These are phyloP conservation scores for Brachyalestes nurse DNA, from an alignment of 2,797 vertebrate species.

Conservation along the genomic window DNA sequence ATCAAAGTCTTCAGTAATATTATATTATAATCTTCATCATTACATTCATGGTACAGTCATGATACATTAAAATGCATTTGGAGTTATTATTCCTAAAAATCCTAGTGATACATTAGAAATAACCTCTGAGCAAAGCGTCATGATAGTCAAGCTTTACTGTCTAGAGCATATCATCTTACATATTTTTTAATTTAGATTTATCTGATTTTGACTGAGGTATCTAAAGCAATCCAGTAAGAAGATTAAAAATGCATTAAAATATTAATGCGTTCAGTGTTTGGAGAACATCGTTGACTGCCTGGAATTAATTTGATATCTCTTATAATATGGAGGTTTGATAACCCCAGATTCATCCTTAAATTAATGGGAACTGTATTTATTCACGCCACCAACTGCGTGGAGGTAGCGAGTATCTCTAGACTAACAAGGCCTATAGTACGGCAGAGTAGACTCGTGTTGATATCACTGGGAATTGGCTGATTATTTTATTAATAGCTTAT, in stretches of 20 bases:
- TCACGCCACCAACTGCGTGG: neutral
- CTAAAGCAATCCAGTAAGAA: neutral
- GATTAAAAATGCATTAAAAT: neutral
- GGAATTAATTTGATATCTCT: slow-evolving; percentile 22
- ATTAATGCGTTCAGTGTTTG: slow-evolving; percentile 7
- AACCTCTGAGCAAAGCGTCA: too few species aligned
- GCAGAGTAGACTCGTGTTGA: slow-evolving; percentile 44
- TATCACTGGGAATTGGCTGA: slow-evolving; percentile 39
- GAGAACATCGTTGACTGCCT: slow-evolving; percentile 12
- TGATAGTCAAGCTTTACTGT: too few species aligned
- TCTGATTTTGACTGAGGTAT: neutral
- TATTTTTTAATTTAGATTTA: neutral
- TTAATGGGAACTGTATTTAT: slow-evolving; percentile 26
- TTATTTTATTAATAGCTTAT: slow-evolving; percentile 56
- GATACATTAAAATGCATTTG: too few species aligned
- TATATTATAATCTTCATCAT: too few species aligned
- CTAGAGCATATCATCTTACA: neutral
- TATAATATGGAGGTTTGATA: slow-evolving; percentile 30
- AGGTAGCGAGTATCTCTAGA: slow-evolving; percentile 12
- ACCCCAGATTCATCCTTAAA: slow-evolving; percentile 1
- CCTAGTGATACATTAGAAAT: neutral
- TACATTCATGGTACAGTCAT: too few species aligned
- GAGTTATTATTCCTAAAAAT: too few species aligned
- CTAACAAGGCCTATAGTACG: slow-evolving; percentile 35
- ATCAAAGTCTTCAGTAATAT: neutral